Evolutionary conservation across 2,888 invertebrate genomes (phyloP).

Genomic region (Drosophila mayaguana): DNA sequence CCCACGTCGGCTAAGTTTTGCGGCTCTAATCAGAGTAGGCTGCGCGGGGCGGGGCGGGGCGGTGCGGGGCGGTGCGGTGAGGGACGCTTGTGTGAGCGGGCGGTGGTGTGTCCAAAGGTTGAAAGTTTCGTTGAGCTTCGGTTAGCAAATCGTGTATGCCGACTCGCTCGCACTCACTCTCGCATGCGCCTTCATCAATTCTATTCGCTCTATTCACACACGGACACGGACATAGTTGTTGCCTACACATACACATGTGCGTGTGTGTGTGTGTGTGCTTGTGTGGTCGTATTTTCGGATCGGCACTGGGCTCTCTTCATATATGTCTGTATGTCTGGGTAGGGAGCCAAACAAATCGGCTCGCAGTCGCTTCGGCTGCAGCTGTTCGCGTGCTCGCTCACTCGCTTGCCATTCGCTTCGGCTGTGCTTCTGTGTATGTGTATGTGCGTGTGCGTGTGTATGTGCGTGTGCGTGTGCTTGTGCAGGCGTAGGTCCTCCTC

Average conservation of each 20-base stretch:
- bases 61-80: not conserved
- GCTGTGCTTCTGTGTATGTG: slow-evolving; percentile 29
- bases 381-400: slow-evolving; percentile 30
- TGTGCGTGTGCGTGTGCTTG: slow-evolving; percentile 38
- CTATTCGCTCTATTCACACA: slow-evolving; percentile 52
- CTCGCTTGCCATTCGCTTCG: slow-evolving; percentile 33
- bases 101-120: slow-evolving; percentile 13
- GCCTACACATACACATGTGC: slow-evolving; percentile 13
- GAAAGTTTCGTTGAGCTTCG: slow-evolving; percentile 69
- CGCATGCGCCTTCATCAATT: slow-evolving; percentile 33
- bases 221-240: slow-evolving; percentile 45
- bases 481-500: slow-evolving; percentile 71
- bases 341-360: slow-evolving; percentile 46
- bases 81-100: not conserved
- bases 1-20: slow-evolving; percentile 48
- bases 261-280: too few species aligned
- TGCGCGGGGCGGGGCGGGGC: not conserved
- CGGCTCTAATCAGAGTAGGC: slow-evolving; percentile 48
- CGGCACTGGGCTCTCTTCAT: slow-evolving; percentile 51
- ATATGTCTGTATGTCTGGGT: slow-evolving; percentile 8
- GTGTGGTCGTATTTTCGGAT: slow-evolving; percentile 70
- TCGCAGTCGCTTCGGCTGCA: slow-evolving; percentile 36
- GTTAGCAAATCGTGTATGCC: slow-evolving; percentile 64
- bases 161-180: slow-evolving; percentile 38
- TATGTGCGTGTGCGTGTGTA: slow-evolving; percentile 19